Conservation (phyloP, 2,113 vertebrate species). For the western clawed frog (Xenopus tropicalis) region DNA sequence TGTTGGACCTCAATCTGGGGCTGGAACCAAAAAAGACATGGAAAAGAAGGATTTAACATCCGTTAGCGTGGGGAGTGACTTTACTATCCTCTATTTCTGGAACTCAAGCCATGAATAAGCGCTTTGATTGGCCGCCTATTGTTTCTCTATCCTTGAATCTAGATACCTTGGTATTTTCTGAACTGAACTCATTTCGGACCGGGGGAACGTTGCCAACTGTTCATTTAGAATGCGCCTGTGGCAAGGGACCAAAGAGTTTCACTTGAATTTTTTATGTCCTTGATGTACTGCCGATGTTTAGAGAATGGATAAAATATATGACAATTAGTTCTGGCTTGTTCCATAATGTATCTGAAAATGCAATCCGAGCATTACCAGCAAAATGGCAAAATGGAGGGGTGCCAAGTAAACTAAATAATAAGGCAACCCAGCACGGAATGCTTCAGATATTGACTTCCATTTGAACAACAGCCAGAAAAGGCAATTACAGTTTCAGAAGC, state of each 20-base stretch:
- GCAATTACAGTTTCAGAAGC: conserved; percentile 27
- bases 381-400: conserved; percentile 36
- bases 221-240: conserved; percentile 46
- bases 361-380: conserved; percentile 28
- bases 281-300: conserved; percentile 47
- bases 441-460: conserved; percentile 15
- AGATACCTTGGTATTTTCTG: conserved; percentile 12
- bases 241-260: conserved; percentile 51
- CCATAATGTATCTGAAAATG: conserved; percentile 53
- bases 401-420: conserved; percentile 25
- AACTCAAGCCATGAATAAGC: not conserved
- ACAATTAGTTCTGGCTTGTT: conserved; percentile 51
- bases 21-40: not conserved
- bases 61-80: not conserved
- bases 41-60: not conserved
- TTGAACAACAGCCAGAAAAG: conserved; percentile 25
- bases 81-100: not conserved
- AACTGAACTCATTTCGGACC: not conserved
- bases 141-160: conserved; percentile 16
- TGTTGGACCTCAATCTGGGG: too few species aligned
- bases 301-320: conserved; percentile 46
- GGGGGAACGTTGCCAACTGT: conserved; percentile 13
- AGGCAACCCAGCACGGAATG: conserved; percentile 15
- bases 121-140: conserved; percentile 16
- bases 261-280: conserved; percentile 50